Conservation (phyloP, 2,113 vertebrate species). For the Amazona guildingii region DNA sequence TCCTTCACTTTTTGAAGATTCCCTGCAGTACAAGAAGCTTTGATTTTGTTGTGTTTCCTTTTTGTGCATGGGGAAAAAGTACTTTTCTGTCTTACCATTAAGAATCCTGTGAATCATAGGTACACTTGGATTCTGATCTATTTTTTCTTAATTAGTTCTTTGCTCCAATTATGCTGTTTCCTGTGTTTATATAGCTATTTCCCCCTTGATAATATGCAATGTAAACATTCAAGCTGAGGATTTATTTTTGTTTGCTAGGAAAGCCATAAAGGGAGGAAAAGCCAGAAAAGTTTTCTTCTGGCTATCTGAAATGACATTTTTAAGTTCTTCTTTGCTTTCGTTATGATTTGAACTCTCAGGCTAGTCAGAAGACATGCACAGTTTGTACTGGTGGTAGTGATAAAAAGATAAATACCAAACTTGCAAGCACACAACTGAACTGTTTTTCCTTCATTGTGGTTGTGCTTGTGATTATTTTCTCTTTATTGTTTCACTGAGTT, state of each 20-base stretch:
- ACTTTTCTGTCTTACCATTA: not conserved
- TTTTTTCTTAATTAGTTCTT: conserved; percentile 28
- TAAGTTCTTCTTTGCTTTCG: not conserved
- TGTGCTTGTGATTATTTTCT: not conserved
- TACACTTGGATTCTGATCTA: not conserved
- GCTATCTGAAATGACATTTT: conserved; percentile 7
- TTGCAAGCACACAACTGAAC: not conserved
- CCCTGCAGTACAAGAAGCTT: not conserved
- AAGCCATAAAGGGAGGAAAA: not conserved
- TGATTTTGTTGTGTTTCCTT: not conserved
- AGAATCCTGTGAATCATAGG: not conserved
- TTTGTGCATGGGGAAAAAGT: not conserved
- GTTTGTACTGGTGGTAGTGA: not conserved
- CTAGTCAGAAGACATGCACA: not conserved
- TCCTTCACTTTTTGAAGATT: not conserved
- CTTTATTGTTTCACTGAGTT: not conserved
- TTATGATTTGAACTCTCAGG: not conserved
- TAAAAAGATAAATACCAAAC: not conserved
- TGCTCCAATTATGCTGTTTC: conserved; percentile 54
- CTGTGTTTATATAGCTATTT: conserved; percentile 66
- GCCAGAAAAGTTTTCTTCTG: not conserved
- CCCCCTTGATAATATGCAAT: conserved; percentile 56
- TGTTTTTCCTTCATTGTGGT: not conserved
- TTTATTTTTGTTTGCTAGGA: not conserved
- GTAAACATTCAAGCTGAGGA: conserved; percentile 48